A percentile compares a stretch with the other conserved stretches of the same genome.
These are phyloP conservation scores for Lacerta viridis DNA, from an alignment of 2,797 vertebrate species.

Conservation along the genomic window DNA sequence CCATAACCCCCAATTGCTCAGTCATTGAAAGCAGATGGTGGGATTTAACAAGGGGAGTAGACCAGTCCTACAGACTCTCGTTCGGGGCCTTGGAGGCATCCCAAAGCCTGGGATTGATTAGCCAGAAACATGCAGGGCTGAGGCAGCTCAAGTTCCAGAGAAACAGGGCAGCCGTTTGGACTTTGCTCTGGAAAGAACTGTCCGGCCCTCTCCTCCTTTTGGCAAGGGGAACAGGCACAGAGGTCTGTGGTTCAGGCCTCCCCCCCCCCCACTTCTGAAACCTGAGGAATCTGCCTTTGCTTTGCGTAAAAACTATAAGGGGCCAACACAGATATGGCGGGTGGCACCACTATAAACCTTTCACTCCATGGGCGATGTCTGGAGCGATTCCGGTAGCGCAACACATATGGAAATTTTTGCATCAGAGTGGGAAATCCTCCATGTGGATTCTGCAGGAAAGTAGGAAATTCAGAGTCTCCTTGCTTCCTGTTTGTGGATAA, in stretches of 20 bases:
- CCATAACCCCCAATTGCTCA: not conserved
- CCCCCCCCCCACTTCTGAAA: not conserved
- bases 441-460: constrained; percentile 12
- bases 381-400: not conserved
- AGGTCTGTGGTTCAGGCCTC: not conserved
- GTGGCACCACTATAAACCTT: not conserved
- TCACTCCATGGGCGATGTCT: not conserved
- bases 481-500: not conserved
- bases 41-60: not conserved
- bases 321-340: too few species aligned
- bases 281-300: not conserved
- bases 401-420: constrained; percentile 11
- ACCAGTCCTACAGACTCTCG: not conserved
- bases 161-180: not conserved
- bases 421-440: not conserved
- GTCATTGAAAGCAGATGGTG: constrained; percentile 42
- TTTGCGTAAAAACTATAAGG: not conserved
- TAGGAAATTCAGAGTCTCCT: not conserved
- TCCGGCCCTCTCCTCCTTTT: not conserved
- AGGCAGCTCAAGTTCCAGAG: not conserved
- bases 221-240: not conserved
- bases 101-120: constrained; percentile 29
- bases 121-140: not conserved
- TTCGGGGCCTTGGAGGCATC: not conserved
- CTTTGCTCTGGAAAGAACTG: not conserved